Evolutionary conservation across 1,140 invertebrate genomes (phyloP).

Genomic region (Pseudomyrmex pallidus): DNA sequence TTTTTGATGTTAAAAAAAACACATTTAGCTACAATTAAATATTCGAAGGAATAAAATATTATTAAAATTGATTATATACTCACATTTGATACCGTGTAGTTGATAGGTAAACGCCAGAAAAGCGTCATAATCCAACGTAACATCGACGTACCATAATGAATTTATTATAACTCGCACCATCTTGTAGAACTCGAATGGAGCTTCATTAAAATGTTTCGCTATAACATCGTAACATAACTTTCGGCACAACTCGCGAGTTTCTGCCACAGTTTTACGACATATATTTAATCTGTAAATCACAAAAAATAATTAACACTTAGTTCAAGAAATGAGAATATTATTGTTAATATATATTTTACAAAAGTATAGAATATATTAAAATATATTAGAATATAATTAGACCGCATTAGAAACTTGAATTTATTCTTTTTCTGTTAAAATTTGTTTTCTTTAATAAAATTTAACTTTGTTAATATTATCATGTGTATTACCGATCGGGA

Average conservation of each 20-base stretch:
- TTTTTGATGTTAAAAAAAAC: not conserved
- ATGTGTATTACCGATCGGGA: slow-evolving; percentile 88
- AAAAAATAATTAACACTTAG: not conserved
- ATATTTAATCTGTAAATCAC: slow-evolving; percentile 70
- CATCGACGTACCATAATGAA: slow-evolving; percentile 68
- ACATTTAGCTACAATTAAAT: not conserved
- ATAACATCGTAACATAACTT: slow-evolving; percentile 61
- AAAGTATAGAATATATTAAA: not conserved
- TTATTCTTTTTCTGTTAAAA: too few species aligned
- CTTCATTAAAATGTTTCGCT: slow-evolving; percentile 55
- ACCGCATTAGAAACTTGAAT: too few species aligned
- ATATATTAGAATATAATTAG: too few species aligned
- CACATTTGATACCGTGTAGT: slow-evolving; percentile 66
- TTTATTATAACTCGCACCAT: slow-evolving; percentile 50
- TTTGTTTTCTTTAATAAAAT: not conserved
- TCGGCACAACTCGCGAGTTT: slow-evolving; percentile 74
- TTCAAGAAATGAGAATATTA: not conserved
- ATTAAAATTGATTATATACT: slow-evolving; percentile 25
- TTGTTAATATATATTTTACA: not conserved
- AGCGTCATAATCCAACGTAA: slow-evolving; percentile 62
- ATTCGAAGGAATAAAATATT: not conserved
- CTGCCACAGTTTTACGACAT: slow-evolving; percentile 71
- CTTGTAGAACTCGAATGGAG: slow-evolving; percentile 20
- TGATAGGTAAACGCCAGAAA: slow-evolving; percentile 62
- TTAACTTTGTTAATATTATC: not conserved